Base-by-base conservation (phyloP, 2,888 invertebrate genomes). In the Junonia oenone region DNA sequence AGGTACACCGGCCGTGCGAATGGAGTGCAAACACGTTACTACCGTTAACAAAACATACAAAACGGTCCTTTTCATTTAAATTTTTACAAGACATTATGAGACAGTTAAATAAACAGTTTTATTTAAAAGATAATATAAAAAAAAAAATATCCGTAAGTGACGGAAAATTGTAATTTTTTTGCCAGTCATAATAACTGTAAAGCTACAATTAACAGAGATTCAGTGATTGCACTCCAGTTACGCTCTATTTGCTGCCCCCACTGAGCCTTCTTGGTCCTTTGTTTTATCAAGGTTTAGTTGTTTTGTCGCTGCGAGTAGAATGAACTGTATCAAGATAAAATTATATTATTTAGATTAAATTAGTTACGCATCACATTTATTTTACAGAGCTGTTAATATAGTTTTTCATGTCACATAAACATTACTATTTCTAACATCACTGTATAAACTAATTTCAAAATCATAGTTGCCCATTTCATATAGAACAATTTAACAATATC, bases 191-290 rank as follows among this genome's bases (percentile, higher is more conserved):
- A 0, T n/a, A 33, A 33, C 15, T 14, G 13, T 29, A 38, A 29
- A 13, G 19, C 33, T 35, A 17, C 22, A 14, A 45, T 45, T 15
- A 19, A 29, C 33, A 22, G 22, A 13, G 37, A 58, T 60, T 59
- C 76, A 78, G 81, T 85, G 80, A 83, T 77, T 85, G 83, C 82
- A 82, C 79, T 69, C 71, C 72, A 78, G 68, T 55, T 43, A 52
- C 57, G 57, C 59, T 40, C 33, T 13, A 73, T 72, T 67, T 72
- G 72, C 73, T 73, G 75, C 71, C 79, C 78, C 80, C 73, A 74
- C 61, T 67, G 72, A 68, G 75, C 78, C 80, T 81, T 43, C 77
- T 73, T 72, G 69, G 68, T 76, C 75, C 65, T 70, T 67, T 69
- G 59, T 68, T 65, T 71, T 66, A 55, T 63, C 64, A 61, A 68